A percentile compares a stretch with the other conserved stretches of the same genome.
Evolutionary conservation across 2,113 vertebrate genomes (phyloP).

Genomic region (Oophaga pumilio): DNA sequence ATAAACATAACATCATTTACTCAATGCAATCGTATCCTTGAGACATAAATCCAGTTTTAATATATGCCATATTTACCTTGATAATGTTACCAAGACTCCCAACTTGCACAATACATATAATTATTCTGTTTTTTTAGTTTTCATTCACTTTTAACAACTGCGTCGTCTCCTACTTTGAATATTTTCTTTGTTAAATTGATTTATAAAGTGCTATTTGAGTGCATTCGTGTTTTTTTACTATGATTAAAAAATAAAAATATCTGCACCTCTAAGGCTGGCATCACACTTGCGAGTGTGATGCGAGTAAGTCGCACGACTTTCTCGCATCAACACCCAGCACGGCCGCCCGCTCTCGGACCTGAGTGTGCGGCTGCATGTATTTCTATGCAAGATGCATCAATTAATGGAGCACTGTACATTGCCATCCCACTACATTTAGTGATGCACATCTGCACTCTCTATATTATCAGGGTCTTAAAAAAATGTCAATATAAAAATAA

Average conservation of each 20-base stretch:
- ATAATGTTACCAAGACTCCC: not conserved
- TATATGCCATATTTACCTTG: not conserved
- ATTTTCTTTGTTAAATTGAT: not conserved
- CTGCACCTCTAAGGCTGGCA: no score
- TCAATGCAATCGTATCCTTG: constrained; percentile 18
- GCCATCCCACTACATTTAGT: not conserved
- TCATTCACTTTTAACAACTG: not conserved
- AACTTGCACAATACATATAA: not conserved
- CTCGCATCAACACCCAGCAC: no score
- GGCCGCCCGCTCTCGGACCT: no score
- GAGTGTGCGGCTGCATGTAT: no score
- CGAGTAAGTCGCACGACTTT: no score
- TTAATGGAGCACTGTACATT: not conserved
- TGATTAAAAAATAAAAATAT: not conserved
- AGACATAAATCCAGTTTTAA: not conserved
- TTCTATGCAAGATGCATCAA: no score
- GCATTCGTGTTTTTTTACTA: not conserved
- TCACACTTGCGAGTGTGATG: no score
- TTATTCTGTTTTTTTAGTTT: not conserved
- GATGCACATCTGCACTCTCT: no score
- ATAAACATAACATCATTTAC: constrained; percentile 19
- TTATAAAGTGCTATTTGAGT: not conserved
- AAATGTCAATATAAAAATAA: no score
- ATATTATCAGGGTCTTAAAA: no score
- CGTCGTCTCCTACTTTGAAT: not conserved